Evolutionary conservation across 2,797 vertebrate species (phyloP), one percentile per base, ranked within the genome.

Genomic region (Enteromius argenteus): DNA sequence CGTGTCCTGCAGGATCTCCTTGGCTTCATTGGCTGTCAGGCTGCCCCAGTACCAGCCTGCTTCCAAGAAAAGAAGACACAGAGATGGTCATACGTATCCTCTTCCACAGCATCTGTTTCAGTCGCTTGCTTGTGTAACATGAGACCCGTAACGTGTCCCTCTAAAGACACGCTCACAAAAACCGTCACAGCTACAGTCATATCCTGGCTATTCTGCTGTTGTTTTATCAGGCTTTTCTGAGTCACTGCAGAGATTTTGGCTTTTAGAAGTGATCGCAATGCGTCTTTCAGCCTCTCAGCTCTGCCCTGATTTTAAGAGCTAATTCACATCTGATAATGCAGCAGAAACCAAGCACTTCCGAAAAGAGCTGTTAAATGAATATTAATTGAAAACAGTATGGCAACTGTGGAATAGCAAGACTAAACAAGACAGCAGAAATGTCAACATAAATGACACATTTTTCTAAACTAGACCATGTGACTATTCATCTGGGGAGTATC

Each of bases 31-130:
- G 73, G 98, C 97, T 5, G 95, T 97, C 94, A 99, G 95, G 86
- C 94, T 94, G 86, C 98, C 97, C 98, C 98, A 99, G 92, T 99
- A 99, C 98, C 98, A 99, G 72, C 98, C 98, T 99, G 92, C 3
- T 7, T 30, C 72, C 78, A 17, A 84, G 74, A 84, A 80, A 81
- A 77, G 68, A 46, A 79, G 67, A 84, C 62, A 81, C 13, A 73
- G 64, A 77, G 23, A 77, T 73, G 53, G 51, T 81, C 79, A 87
- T 15, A 60, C 30, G 51, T 49, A 76, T 84, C 49, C 49, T 32
- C 32, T 66, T 77, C 53, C 69, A 80, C 56, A 3, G 58, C 51
- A 58, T 79, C 44, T 79, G 58, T 62, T 81, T 85, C 46, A 73
- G 49, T 27, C 39, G 10, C 72, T 83, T 62, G 2, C 53, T 46